A percentile compares a stretch with the other conserved stretches of the same genome.
These are phyloP conservation scores for Pseudorhombus dupliciocellatus DNA, from an alignment of 2,113 vertebrate species.

Conservation along the genomic window DNA sequence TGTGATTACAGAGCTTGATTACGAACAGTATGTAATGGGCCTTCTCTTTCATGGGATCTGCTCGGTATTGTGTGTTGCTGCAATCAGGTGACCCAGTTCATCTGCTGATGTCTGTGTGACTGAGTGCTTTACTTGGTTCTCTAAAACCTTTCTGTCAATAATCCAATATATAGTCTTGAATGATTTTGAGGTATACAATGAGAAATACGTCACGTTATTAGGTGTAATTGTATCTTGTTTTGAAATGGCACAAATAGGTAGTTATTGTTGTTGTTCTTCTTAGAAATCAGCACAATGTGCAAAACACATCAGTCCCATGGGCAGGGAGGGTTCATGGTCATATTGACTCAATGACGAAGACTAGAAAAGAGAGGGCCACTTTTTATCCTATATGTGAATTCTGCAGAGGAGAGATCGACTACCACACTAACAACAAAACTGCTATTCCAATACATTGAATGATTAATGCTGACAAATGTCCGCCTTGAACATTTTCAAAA, in stretches of 20 bases:
- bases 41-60: not conserved
- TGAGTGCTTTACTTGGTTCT: too few species aligned
- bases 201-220: not conserved
- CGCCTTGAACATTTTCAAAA: too few species aligned
- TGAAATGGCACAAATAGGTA: not conserved
- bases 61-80: slow-evolving; percentile 10
- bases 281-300: not conserved
- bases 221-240: not conserved
- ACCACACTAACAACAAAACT: not conserved
- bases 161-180: too few species aligned
- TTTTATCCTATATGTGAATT: not conserved
- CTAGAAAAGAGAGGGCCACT: too few species aligned
- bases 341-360: not conserved
- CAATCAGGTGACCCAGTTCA: slow-evolving; percentile 2
- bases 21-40: slow-evolving; percentile 4
- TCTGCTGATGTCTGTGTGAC: not conserved
- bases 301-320: not conserved
- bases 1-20: slow-evolving; percentile 35
- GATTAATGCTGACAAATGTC: too few species aligned
- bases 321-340: not conserved
- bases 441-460: not conserved
- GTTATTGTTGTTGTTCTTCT: too few species aligned
- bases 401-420: not conserved
- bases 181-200: not conserved
- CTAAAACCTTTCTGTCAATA: too few species aligned